A percentile compares a stretch with the other conserved stretches of the same genome.
Conservation (phyloP, 2,888 invertebrate genomes). For the Congeria kusceri region DNA sequence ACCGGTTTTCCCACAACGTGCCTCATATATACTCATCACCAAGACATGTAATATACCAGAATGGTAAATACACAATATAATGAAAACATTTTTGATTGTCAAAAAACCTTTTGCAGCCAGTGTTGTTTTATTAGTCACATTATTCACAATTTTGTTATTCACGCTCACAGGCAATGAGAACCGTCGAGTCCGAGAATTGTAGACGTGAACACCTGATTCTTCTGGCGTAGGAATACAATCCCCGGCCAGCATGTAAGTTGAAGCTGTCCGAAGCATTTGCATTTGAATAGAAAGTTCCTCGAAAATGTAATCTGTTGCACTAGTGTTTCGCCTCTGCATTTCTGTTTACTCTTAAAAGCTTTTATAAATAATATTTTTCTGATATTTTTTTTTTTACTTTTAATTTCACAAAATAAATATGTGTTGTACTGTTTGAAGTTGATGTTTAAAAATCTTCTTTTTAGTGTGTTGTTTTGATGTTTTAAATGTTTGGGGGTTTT, state of each 20-base stretch:
- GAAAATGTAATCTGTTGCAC: constrained; percentile 26
- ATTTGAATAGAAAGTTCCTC: constrained; percentile 21
- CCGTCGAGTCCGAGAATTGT: constrained; percentile 40
- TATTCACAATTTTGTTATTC: background rate
- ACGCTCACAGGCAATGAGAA: constrained; percentile 40
- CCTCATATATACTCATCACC: too few relatives aligned
- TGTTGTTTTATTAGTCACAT: background rate
- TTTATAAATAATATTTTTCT: too few relatives aligned
- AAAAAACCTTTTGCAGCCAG: constrained; percentile 7
- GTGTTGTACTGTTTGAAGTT: too few relatives aligned
- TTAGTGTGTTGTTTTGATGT: too few relatives aligned
- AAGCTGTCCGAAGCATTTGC: constrained; percentile 29
- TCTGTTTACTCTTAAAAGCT: too few relatives aligned
- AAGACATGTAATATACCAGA: too few relatives aligned
- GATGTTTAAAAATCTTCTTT: too few relatives aligned
- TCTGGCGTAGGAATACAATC: constrained; percentile 20
- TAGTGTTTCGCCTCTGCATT: background rate
- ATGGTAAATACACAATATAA: background rate
- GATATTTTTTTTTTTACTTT: background rate
- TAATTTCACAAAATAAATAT: too few relatives aligned
- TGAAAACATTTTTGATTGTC: background rate
- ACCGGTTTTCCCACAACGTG: too few relatives aligned
- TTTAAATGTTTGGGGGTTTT: too few relatives aligned
- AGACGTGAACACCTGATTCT: constrained; percentile 39
- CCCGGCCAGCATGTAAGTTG: constrained; percentile 27